Base-by-base conservation (phyloP, 2,797 vertebrate genomes). In the Parambassis ranga region DNA sequence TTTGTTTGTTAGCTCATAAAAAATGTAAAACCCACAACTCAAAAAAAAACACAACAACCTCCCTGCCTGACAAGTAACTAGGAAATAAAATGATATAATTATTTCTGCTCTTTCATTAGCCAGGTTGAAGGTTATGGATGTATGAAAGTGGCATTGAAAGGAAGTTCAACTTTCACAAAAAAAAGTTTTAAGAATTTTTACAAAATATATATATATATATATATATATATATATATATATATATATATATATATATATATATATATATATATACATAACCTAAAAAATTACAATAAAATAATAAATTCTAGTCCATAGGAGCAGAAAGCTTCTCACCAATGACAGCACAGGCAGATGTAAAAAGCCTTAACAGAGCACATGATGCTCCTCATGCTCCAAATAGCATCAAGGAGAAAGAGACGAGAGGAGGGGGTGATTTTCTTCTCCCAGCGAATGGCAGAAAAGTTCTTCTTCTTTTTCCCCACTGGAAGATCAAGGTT, bases 311-410 rank as follows among this genome's bases (percentile, higher is more conserved):
- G 19, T 31, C 18, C 26, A 27, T 18, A 18, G 1, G 14, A 33
- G 10, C 13, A 19, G 41, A 49, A 35, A 10, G 69, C 42, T 46
- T 44, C 22, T 33, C n/a, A 15, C 43, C 61, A 15, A 9, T 63
- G 78, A 68, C 50, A 77, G 60, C 58, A 28, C 22, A 15, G 20
- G 46, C 41, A 41, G 70, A 55, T 48, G 16, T 43, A 9, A 68
- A n/a, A 56, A 37, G 37, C 47, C 65, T 20, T 10, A 51, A 52
- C 10, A 46, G 38, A 71, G 58, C 63, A 70, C 57, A 69, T 20
- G 28, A 64, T 44, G 71, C 53, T 71, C 58, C 57, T 65, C 37
- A 9, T n/a, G 57, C 67, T 72, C 49, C 67, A 70, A 74, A 85
- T 62, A 70, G 41, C 69, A 79, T 67, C 77, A 70, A 73, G 66